Evolutionary conservation across 2,113 vertebrate species (phyloP).

Genomic region (Hemibagrus wyckioides): DNA sequence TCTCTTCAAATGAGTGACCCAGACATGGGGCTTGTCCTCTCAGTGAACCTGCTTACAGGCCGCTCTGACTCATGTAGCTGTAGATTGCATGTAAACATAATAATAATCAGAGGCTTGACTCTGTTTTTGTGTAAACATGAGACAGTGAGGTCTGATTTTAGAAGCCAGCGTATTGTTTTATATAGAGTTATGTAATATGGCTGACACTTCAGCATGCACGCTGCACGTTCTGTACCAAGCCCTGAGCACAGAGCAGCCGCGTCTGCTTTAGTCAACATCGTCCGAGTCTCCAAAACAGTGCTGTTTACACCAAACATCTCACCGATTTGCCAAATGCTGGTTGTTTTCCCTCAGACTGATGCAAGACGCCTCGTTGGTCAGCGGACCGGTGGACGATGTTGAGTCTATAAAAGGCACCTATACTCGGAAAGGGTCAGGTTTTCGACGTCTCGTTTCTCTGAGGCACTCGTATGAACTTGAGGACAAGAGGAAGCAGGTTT

Average conservation of each 20-base stretch:
- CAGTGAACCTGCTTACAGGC: too few relatives aligned
- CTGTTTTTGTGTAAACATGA: not conserved
- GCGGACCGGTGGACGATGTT: constrained; percentile 14
- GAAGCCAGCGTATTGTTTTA: not conserved
- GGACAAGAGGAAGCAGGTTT: not conserved
- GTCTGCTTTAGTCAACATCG: constrained; percentile 18
- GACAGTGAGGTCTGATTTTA: not conserved
- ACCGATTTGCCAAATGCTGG: not conserved
- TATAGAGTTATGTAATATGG: not conserved
- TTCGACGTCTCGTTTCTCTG: not conserved
- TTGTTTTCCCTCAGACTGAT: constrained; percentile 23
- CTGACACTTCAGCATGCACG: not conserved
- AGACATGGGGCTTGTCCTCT: too few relatives aligned
- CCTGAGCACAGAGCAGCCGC: not conserved
- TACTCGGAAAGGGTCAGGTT: not conserved
- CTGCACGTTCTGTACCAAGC: not conserved
- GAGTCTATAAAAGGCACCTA: constrained; percentile 52
- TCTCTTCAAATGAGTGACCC: too few relatives aligned
- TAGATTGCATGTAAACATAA: not conserved
- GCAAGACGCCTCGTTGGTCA: not conserved
- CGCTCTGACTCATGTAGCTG: too few relatives aligned
- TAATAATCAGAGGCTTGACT: not conserved
- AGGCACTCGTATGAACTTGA: not conserved
- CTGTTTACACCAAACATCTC: constrained; percentile 58
- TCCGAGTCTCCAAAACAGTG: constrained; percentile 54